These are phyloP conservation scores for Nothoprocta pentlandii DNA, from an alignment of 2,113 vertebrate species.

Conservation along the genomic window DNA sequence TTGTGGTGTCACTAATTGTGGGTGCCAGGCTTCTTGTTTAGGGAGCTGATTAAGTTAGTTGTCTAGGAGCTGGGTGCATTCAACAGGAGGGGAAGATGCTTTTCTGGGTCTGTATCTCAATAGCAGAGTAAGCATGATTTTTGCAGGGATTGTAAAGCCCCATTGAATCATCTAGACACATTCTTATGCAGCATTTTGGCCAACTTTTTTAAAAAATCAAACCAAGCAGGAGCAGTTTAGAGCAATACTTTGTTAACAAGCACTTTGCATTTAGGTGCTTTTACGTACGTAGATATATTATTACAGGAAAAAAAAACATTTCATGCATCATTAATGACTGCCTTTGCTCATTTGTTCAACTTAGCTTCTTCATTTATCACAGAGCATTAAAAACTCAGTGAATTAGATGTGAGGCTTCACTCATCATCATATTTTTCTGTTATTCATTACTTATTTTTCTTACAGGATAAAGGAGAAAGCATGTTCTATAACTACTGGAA, in stretches of 20 bases:
- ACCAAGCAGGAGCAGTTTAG: neutral
- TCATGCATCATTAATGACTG: neutral
- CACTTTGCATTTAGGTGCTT: neutral
- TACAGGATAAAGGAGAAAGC: neutral
- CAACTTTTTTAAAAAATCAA: neutral
- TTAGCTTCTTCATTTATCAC: neutral
- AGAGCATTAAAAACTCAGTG: neutral
- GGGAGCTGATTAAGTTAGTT: neutral
- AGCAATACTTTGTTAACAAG: neutral
- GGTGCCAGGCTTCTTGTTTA: neutral
- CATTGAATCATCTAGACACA: neutral
- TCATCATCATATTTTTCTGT: neutral
- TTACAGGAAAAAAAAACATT: neutral
- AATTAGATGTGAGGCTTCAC: neutral
- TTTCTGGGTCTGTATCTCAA: neutral
- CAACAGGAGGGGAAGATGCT: neutral
- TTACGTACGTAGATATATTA: neutral
- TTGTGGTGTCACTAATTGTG: neutral
- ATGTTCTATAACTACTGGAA: neutral
- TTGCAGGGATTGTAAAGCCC: neutral
- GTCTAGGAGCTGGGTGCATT: neutral
- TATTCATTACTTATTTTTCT: neutral
- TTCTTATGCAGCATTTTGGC: neutral
- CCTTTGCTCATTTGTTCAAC: neutral
- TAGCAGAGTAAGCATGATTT: neutral